Evolutionary conservation across 1,140 invertebrate species (phyloP).

Genomic region (Akabosia matsudoensis): DNA sequence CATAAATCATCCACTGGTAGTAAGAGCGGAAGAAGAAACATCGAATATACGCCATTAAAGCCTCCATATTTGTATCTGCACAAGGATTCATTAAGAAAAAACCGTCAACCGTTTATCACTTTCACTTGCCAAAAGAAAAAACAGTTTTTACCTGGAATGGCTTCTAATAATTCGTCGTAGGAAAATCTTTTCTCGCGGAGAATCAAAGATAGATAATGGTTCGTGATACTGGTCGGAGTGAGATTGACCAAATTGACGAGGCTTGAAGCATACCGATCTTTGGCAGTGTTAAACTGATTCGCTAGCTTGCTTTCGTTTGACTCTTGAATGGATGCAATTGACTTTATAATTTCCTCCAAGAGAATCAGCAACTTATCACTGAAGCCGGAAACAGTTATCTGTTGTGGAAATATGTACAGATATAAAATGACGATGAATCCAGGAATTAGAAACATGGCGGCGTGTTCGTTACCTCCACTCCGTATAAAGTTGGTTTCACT

Average conservation of each 20-base stretch:
- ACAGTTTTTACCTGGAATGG: conserved; percentile 62
- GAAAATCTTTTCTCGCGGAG: conserved; percentile 83
- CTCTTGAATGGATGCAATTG: conserved; percentile 62
- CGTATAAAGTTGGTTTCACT: neutral
- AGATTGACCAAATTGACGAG: conserved; percentile 80
- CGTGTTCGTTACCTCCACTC: conserved; percentile 1
- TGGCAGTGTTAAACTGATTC: neutral
- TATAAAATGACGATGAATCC: neutral
- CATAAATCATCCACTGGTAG: conserved; percentile 78
- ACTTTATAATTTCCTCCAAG: conserved; percentile 80
- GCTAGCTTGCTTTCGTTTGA: neutral
- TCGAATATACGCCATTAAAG: conserved; percentile 69
- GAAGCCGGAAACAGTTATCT: conserved; percentile 81
- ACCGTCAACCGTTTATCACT: no score
- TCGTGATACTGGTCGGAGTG: conserved; percentile 86
- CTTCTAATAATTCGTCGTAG: conserved; percentile 76
- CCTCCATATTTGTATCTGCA: conserved; percentile 66
- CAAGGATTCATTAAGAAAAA: conserved; percentile 27
- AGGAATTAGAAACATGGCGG: neutral
- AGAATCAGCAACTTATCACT: conserved; percentile 85
- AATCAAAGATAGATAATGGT: conserved; percentile 79
- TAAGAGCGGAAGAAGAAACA: conserved; percentile 60
- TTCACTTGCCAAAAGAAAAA: no score
- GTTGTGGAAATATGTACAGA: conserved; percentile 48
- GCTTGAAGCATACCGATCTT: conserved; percentile 61